Conservation (phyloP, 2,113 vertebrate genomes). For the Oceanites oceanicus region DNA sequence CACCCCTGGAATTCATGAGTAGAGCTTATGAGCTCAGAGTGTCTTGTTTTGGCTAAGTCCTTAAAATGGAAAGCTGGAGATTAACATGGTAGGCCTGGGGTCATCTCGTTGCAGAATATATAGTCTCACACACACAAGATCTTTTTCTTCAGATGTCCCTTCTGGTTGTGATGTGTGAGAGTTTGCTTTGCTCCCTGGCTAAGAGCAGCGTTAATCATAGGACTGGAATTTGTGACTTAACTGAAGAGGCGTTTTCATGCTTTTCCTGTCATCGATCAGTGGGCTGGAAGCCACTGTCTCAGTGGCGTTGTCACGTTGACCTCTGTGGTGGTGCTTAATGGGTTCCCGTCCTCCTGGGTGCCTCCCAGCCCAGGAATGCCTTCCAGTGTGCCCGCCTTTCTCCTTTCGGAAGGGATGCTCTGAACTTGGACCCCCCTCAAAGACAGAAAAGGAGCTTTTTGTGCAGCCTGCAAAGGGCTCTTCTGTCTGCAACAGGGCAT, state of each 20-base stretch:
- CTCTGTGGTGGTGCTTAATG: background rate
- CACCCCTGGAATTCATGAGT: background rate
- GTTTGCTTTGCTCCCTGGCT: constrained; percentile 49
- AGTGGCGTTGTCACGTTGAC: constrained; percentile 14
- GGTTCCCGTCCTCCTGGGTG: background rate
- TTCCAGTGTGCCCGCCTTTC: background rate
- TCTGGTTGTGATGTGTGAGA: constrained; percentile 30
- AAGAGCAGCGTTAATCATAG: constrained; percentile 45
- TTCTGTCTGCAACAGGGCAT: background rate
- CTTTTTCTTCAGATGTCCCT: constrained; percentile 12
- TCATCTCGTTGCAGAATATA: constrained; percentile 8
- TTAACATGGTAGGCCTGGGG: constrained; percentile 17
- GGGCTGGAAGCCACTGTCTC: constrained; percentile 44
- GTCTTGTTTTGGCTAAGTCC: constrained; percentile 38
- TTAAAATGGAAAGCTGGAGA: constrained; percentile 49
- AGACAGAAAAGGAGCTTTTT: constrained; percentile 41
- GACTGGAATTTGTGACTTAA: constrained; percentile 68
- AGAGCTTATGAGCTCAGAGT: background rate
- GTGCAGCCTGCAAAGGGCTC: constrained; percentile 26
- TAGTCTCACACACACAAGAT: background rate
- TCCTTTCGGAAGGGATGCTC: background rate
- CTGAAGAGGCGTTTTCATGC: constrained; percentile 61
- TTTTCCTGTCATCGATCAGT: constrained; percentile 61
- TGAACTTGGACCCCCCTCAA: background rate
- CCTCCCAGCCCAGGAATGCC: constrained; percentile 1